Base-by-base conservation (phyloP, 2,113 vertebrate species). In the Agapornis roseicollis region DNA sequence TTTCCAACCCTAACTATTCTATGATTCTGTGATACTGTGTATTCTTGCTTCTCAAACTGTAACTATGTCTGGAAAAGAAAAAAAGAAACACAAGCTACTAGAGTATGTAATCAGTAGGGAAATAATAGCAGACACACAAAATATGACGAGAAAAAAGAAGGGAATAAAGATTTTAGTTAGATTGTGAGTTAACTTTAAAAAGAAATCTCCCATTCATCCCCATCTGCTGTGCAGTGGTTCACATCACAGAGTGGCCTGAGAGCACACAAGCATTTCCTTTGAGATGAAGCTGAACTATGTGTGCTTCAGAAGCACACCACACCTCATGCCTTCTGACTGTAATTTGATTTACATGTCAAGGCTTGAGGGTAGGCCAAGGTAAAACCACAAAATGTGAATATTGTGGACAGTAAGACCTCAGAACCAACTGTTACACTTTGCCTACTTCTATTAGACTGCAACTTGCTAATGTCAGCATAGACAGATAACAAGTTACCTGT, bases 11-110 rank as follows among this genome's bases (percentile, higher is more conserved):
- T n/a, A n/a, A n/a, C n/a, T n/a, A n/a, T n/a, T n/a, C n/a, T n/a
- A n/a, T n/a, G n/a, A n/a, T n/a, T n/a, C n/a, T n/a, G n/a, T n/a
- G n/a, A n/a, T 64, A 55, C 77, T 39, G 27, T 66, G 42, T 69
- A 22, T 50, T 86, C 15, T 68, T 86, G 42, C 70, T 87, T 42
- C 46, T 81, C 83, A 55, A 89, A 84, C 13, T 68, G 10, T 39
- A 68, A 27, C 49, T 58, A 37, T 1, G 0, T 20, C 33, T 29
- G 12, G 0, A 4, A 31, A 29, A 17, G 25, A 37, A 22, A 20
- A 20, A 46, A 68, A 69, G n/a, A 79, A 80, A 44, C 24, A 13
- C 25, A n/a, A 52, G 14, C 10, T 25, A 28, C 25, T 72, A 0
- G 72, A 83, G 27, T 28, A 27, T 35, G 12, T 56, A 65, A 44